Evolutionary conservation across 2,797 vertebrate genomes (phyloP).

Genomic region (Astyanax mexicanus): DNA sequence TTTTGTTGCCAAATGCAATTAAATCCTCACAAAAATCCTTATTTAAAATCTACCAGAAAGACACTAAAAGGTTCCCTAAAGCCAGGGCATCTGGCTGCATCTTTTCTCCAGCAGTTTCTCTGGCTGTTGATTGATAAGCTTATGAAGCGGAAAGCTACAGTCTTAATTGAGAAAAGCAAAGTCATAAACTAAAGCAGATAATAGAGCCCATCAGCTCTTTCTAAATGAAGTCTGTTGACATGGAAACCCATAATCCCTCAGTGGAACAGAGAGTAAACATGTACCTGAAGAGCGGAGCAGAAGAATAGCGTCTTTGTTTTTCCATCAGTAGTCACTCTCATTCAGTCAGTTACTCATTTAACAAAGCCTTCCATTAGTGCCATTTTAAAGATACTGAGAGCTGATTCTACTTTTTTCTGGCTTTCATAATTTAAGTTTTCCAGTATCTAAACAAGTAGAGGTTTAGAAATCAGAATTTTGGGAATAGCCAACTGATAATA

Average conservation of each 20-base stretch:
- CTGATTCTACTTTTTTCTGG: background rate
- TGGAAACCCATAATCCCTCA: constrained; percentile 31
- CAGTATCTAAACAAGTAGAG: too few relatives aligned
- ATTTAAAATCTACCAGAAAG: too few relatives aligned
- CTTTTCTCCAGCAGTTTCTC: background rate
- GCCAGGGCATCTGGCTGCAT: background rate
- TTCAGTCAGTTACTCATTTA: background rate
- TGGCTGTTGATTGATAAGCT: background rate
- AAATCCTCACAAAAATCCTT: too few relatives aligned
- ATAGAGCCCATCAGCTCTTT: constrained; percentile 17
- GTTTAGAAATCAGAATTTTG: too few relatives aligned
- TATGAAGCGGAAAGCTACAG: background rate
- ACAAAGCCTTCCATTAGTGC: background rate
- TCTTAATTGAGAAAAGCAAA: background rate
- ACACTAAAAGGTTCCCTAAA: background rate
- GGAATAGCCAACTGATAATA: too few relatives aligned
- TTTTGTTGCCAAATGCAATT: too few relatives aligned
- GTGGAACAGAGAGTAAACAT: background rate
- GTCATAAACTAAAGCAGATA: constrained; percentile 14
- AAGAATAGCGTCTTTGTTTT: background rate
- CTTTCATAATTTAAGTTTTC: too few relatives aligned
- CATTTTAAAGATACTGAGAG: background rate
- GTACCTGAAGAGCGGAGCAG: background rate
- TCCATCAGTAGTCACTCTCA: background rate
- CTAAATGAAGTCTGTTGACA: constrained; percentile 26